phyloP scores from a whole-genome alignment of 2,797 vertebrate genomes.

The Macroramphosus scolopax region DNA sequence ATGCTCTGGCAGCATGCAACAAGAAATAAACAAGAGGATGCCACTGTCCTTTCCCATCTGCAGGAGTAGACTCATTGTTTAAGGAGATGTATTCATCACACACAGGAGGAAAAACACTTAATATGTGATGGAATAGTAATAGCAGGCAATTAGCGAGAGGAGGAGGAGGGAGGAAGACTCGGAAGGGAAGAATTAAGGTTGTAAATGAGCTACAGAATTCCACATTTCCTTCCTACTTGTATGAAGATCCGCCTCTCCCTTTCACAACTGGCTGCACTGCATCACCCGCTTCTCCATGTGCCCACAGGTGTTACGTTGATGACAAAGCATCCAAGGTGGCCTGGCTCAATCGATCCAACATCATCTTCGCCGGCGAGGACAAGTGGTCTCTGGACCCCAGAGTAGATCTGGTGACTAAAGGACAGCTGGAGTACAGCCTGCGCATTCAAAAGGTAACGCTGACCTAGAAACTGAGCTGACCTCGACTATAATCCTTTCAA shows the following conservation, averaged over 20 bases:
- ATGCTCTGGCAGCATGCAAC: slow-evolving; percentile 44
- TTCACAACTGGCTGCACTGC: neutral
- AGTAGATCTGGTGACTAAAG: slow-evolving; percentile 95
- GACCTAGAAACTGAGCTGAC: neutral
- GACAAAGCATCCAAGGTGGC: slow-evolving; percentile 98
- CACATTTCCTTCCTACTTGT: neutral
- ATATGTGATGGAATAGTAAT: neutral
- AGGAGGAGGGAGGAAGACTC: neutral
- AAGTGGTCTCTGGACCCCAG: slow-evolving; percentile 98
- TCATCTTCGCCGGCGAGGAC: slow-evolving; percentile 97
- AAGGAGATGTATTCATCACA: slow-evolving; percentile 45
- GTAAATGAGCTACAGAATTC: neutral
- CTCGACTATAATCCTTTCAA: neutral
- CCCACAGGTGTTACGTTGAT: slow-evolving; percentile 92
- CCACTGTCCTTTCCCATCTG: slow-evolving; percentile 51
- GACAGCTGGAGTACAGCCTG: slow-evolving; percentile 96
- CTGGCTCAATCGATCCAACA: slow-evolving; percentile 99
- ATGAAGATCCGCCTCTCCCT: neutral
- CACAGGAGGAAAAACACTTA: slow-evolving; percentile 2
- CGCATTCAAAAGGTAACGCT: slow-evolving; percentile 90
- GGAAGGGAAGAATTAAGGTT: neutral
- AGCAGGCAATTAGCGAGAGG: neutral
- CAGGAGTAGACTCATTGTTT: slow-evolving; percentile 25
- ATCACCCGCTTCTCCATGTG: slow-evolving; percentile 14
- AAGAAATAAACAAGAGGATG: slow-evolving; percentile 56